These are phyloP conservation scores for Vanessa cardui DNA, from an alignment of 2,888 invertebrate species.

Conservation along the genomic window DNA sequence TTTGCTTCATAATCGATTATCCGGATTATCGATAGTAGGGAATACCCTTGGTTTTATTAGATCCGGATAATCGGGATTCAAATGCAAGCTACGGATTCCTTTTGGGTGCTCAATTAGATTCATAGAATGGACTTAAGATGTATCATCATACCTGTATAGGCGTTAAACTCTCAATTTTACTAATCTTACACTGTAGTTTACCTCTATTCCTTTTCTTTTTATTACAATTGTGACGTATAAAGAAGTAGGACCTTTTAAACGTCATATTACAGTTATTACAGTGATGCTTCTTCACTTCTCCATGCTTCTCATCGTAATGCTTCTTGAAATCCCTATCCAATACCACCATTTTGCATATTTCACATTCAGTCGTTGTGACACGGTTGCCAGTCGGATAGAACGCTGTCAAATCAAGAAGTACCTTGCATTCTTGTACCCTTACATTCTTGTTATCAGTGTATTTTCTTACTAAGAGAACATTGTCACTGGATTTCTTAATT, in stretches of 20 bases:
- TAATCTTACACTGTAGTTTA: conserved; percentile 2
- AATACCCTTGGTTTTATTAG: too few relatives aligned
- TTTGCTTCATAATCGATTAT: too few relatives aligned
- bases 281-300: conserved; percentile 13
- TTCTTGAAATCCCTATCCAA: conserved; percentile 30
- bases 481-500: conserved; percentile 56
- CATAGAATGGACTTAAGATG: too few relatives aligned
- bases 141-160: background rate
- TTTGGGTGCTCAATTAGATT: too few relatives aligned
- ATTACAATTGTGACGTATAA: conserved; percentile 25
- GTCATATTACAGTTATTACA: conserved; percentile 30
- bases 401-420: conserved; percentile 47
- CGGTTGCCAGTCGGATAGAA: conserved; percentile 43
- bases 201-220: background rate
- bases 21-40: too few relatives aligned
- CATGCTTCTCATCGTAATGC: conserved; percentile 33
- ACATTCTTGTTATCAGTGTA: conserved; percentile 45
- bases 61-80: too few relatives aligned
- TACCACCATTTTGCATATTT: conserved; percentile 29
- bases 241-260: conserved; percentile 26
- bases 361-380: conserved; percentile 15
- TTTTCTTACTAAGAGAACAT: conserved; percentile 52
- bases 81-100: too few relatives aligned
- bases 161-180: conserved; percentile 13
- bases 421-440: conserved; percentile 42